These are phyloP conservation scores for Gryllus bimaculatus DNA, from an alignment of 1,140 invertebrate species.

Conservation along the genomic window DNA sequence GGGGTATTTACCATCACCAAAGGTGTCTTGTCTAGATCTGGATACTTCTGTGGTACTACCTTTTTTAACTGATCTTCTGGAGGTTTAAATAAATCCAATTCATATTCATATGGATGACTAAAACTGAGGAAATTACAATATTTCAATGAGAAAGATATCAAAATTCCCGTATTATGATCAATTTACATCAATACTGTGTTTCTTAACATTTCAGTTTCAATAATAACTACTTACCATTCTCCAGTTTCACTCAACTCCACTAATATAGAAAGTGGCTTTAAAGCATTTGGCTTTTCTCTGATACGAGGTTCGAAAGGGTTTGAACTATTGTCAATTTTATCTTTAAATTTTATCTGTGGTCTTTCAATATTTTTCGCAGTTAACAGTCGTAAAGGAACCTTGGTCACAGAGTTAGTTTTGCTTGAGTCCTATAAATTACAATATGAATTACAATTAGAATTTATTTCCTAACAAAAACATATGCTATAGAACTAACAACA, in stretches of 20 bases:
- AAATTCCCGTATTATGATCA: no score
- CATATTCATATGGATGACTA: slow-evolving; percentile 83
- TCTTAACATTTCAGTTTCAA: no score
- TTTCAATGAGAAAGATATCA: background rate
- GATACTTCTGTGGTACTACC: slow-evolving; percentile 36
- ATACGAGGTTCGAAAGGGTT: slow-evolving; percentile 73
- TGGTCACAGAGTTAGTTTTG: background rate
- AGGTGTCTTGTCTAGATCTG: slow-evolving; percentile 50
- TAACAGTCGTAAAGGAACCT: slow-evolving; percentile 48
- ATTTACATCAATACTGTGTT: no score
- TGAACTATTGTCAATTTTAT: slow-evolving; percentile 73
- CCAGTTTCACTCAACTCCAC: slow-evolving; percentile 54
- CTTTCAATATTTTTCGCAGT: slow-evolving; percentile 65
- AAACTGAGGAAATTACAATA: slow-evolving; percentile 39
- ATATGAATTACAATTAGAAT: no score
- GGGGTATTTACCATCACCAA: slow-evolving; percentile 58
- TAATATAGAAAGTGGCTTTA: slow-evolving; percentile 67
- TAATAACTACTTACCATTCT: slow-evolving; percentile 28
- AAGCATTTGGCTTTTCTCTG: slow-evolving; percentile 77
- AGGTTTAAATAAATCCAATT: slow-evolving; percentile 62
- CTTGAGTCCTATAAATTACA: no score
- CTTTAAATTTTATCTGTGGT: slow-evolving; percentile 77
- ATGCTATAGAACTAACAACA: background rate
- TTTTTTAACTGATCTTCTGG: slow-evolving; percentile 38
- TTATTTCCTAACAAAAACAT: background rate